Percentiles rank a stretch among this genome's conserved stretches.
Evolutionary conservation across 2,797 vertebrate species (phyloP).

Genomic region (Petrocephalus sullivani): DNA sequence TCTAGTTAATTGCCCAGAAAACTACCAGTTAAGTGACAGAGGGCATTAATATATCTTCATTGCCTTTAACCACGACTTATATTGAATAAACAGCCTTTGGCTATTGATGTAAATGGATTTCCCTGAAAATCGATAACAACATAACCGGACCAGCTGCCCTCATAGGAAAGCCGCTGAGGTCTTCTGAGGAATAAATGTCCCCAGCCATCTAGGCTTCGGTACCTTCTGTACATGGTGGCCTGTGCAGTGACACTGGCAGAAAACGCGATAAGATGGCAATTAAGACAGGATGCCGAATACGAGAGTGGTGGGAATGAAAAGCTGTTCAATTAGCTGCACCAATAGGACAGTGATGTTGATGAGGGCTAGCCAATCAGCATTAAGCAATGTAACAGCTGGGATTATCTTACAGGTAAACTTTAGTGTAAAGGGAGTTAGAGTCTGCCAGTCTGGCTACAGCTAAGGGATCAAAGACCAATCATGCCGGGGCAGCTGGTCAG

Average conservation of each 20-base stretch:
- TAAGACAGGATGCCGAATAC: background rate
- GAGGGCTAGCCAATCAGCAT: background rate
- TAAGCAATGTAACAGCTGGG: background rate
- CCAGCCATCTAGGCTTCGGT: background rate
- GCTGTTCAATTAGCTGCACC: background rate
- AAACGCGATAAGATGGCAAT: background rate
- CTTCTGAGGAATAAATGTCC: background rate
- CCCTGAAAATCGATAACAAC: conserved; percentile 33
- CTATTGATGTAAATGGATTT: conserved; percentile 37
- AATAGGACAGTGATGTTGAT: background rate
- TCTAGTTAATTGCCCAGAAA: background rate
- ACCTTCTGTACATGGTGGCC: too few relatives aligned
- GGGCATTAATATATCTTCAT: conserved; percentile 24
- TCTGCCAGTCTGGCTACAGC: background rate
- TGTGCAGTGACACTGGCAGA: background rate
- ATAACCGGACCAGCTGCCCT: background rate
- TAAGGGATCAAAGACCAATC: background rate
- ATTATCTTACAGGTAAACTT: background rate
- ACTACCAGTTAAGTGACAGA: conserved; percentile 4
- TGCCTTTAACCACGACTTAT: conserved; percentile 32
- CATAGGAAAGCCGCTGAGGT: background rate
- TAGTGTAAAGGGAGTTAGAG: background rate
- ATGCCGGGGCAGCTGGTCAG: background rate
- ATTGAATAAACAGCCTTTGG: conserved; percentile 33
- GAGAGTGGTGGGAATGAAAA: background rate